Percentiles rank a stretch among this genome's conserved stretches.
These are phyloP conservation scores for Orchestes rusci DNA, from an alignment of 2,888 invertebrate genomes.

Conservation along the genomic window DNA sequence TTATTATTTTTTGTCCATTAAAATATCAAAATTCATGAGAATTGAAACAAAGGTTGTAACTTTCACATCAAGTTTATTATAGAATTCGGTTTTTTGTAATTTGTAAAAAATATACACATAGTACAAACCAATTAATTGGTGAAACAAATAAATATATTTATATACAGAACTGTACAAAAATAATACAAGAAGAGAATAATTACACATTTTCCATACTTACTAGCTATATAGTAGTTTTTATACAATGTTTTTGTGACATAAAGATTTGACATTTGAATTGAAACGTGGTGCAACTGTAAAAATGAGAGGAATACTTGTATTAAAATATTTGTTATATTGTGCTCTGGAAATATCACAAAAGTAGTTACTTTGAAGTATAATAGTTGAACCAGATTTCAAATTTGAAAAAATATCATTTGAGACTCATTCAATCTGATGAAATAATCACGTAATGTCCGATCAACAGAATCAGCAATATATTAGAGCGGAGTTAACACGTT, in stretches of 20 bases:
- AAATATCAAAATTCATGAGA: no score
- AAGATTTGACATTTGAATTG: background rate
- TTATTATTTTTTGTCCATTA: no score
- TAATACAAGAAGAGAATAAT: conserved; percentile 39
- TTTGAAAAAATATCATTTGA: conserved; percentile 2
- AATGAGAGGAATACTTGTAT: no score
- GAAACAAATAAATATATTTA: conserved; percentile 46
- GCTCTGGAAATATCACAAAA: no score
- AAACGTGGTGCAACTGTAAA: no score
- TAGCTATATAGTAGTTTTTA: conserved; percentile 9
- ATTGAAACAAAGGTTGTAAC: no score
- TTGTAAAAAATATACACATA: conserved; percentile 47
- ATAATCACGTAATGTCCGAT: no score
- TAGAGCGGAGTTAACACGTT: no score
- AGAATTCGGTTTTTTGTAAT: conserved; percentile 41
- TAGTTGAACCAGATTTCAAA: conserved; percentile 1
- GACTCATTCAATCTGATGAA: no score
- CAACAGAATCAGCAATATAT: no score
- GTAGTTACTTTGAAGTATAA: no score
- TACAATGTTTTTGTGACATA: conserved; percentile 16
- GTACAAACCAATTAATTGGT: conserved; percentile 41
- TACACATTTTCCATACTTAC: conserved; percentile 32
- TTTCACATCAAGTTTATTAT: conserved; percentile 45
- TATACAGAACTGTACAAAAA: conserved; percentile 47
- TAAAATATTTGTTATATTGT: no score